These are phyloP conservation scores for Dendrocincla fuliginosa DNA, from an alignment of 2,797 vertebrate species.

Conservation along the genomic window DNA sequence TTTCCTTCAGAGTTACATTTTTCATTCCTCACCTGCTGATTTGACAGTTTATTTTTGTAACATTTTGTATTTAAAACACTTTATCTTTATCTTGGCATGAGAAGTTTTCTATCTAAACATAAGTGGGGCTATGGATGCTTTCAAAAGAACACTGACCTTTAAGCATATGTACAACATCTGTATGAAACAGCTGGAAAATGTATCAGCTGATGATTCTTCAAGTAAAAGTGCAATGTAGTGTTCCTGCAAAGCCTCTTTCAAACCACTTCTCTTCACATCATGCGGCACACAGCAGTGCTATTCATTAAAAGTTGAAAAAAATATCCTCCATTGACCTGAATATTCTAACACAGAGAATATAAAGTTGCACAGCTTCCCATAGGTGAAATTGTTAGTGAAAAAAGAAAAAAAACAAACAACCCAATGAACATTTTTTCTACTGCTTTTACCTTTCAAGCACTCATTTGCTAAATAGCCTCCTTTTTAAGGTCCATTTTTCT, in stretches of 20 bases:
- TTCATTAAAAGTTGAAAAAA: constrained; percentile 63
- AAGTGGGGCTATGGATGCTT: neutral
- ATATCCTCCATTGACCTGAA: constrained; percentile 13
- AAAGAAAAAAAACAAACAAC: neutral
- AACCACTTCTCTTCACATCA: constrained; percentile 50
- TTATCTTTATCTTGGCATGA: neutral
- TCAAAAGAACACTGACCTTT: constrained; percentile 71
- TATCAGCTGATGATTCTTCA: constrained; percentile 54
- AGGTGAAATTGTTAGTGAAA: constrained; percentile 31
- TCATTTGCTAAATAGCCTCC: constrained; percentile 39
- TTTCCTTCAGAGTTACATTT: neutral
- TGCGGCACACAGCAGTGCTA: constrained; percentile 52
- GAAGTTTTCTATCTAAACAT: constrained; percentile 17
- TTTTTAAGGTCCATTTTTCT: constrained; percentile 27
- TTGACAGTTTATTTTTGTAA: neutral
- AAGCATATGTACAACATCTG: constrained; percentile 64
- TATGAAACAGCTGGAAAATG: constrained; percentile 65
- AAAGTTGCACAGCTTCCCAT: constrained; percentile 46
- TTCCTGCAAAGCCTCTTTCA: constrained; percentile 57
- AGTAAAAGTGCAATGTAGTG: constrained; percentile 29
- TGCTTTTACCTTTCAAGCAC: constrained; percentile 48
- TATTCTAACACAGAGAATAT: constrained; percentile 40
- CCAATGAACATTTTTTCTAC: neutral
- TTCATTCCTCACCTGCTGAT: neutral
- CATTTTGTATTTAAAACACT: neutral